Base-by-base conservation (phyloP, 2,797 vertebrate species). In the Macrochelys suwanniensis region DNA sequence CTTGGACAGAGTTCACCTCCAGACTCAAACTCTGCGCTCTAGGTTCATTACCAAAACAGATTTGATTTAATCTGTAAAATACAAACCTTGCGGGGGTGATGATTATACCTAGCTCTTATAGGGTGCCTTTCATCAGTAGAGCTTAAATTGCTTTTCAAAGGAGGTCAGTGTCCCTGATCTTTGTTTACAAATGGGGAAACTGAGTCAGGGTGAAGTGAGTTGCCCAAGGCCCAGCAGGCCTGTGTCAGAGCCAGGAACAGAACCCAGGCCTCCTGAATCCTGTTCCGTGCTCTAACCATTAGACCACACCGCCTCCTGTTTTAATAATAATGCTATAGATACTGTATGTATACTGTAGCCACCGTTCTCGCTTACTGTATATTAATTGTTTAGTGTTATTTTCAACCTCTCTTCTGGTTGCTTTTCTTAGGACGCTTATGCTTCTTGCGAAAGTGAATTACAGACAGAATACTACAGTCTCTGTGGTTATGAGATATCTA, bases 181-280 rank as follows among this genome's bases (percentile, higher is more conserved):
- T 42, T 42, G 37, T 83, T 84, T 79, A 2, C 10, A 80, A 80
- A 33, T 0, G 5, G n/a, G 42, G 51, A 85, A 53, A 26, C 0
- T 0, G 61, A n/a, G n/a, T 1, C 0, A 1, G 1, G 17, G 83
- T 28, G 2, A 19, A 25, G 0, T 0, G 8, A 17, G 5, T 25
- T 11, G 53, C 49, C 82, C 0, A 1, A 57, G 17, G 54, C 12
- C 1, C 13, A 31, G 25, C 23, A 15, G n/a, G 47, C 50, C 11
- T 7, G 23, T 31, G 80, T 37, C 56, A 47, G 50, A n/a, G n/a
- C 17, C 13, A 45, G 26, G 25, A 45, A 42, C 59, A 45, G 54
- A 59, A 33, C 47, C 31, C 21, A 53, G 8, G 45, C 5, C 11
- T 37, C 13, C 78, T 25, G 71, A 71, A 49, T 37, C 45, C 7